A percentile compares a stretch with the other conserved stretches of the same genome.
Evolutionary conservation across 2,888 invertebrate genomes (phyloP).

Genomic region (Chydorus sphaericus): DNA sequence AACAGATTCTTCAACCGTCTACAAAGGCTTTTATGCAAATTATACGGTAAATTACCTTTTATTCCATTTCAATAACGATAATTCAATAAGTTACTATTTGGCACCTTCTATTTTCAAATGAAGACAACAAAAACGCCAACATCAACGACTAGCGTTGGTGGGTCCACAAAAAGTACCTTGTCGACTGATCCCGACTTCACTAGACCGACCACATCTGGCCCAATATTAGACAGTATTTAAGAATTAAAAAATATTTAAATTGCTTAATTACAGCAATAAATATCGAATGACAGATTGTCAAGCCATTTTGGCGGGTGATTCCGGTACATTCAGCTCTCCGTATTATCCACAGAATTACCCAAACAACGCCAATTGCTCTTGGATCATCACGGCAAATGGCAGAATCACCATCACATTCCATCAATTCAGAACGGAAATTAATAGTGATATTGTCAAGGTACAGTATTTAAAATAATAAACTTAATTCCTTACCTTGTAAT

Average conservation of each 20-base stretch:
- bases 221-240: neutral
- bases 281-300: neutral
- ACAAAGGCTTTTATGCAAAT: neutral
- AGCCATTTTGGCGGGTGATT: neutral
- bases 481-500: neutral
- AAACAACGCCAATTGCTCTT: neutral
- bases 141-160: neutral
- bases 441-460: neutral
- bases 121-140: neutral
- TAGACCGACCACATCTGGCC: neutral
- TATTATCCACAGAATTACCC: neutral
- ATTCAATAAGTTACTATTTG: no score
- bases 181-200: neutral
- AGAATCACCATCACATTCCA: neutral
- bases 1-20: neutral
- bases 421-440: neutral
- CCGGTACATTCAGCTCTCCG: neutral
- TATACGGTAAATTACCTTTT: neutral
- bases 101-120: neutral
- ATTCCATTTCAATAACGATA: neutral
- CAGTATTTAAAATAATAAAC: neutral
- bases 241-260: neutral
- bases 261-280: neutral
- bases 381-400: neutral
- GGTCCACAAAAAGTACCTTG: neutral